phyloP scores from a whole-genome alignment of 1,140 invertebrate genomes.

The Bathynomus jamesi region DNA sequence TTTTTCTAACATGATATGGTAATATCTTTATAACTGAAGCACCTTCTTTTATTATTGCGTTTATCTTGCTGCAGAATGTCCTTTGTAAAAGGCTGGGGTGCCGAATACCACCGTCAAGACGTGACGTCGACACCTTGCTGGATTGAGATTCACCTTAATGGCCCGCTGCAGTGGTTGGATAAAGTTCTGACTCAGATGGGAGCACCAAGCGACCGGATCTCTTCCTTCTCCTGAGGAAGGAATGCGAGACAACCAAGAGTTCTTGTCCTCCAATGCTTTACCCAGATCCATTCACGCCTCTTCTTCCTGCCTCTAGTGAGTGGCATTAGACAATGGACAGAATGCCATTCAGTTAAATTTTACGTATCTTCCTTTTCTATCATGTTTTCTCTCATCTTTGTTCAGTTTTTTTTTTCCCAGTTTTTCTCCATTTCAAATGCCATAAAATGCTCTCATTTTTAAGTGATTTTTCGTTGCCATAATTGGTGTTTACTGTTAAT shows the following conservation, averaged over 20 bases:
- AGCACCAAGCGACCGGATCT: conserved; percentile 42
- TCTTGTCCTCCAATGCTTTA: too few species aligned
- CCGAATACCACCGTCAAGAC: conserved; percentile 91
- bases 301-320: background rate
- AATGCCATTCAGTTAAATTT: background rate
- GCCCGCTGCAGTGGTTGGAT: conserved; percentile 47
- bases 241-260: too few species aligned
- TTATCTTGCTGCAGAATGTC: conserved; percentile 60
- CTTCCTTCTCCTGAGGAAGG: conserved; percentile 41
- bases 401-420: background rate
- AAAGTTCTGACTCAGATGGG: conserved; percentile 47
- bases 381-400: background rate
- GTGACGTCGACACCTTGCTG: conserved; percentile 63
- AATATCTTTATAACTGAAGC: too few species aligned
- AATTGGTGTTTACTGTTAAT: too few species aligned
- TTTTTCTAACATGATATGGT: too few species aligned
- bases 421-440: too few species aligned
- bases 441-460: too few species aligned
- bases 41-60: too few species aligned
- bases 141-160: conserved; percentile 51
- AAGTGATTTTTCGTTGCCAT: too few species aligned
- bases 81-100: conserved; percentile 98
- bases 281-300: too few species aligned
- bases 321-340: background rate
- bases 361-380: background rate